Percentiles rank a stretch among this genome's conserved stretches.
These are phyloP conservation scores for Gymnothorax javanicus DNA, from an alignment of 2,797 vertebrate genomes.

Conservation along the genomic window DNA sequence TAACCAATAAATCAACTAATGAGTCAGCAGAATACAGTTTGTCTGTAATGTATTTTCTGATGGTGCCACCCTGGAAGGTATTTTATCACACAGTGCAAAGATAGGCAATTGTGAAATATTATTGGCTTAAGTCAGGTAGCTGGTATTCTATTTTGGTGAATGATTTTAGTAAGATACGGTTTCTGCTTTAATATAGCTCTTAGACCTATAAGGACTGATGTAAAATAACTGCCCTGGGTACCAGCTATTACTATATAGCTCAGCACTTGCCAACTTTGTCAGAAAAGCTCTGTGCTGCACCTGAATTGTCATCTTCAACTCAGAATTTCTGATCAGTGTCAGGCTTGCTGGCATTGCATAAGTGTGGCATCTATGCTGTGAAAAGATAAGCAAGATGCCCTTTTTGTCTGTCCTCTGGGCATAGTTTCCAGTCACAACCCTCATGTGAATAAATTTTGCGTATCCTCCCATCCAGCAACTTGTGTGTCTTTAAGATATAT, in stretches of 20 bases:
- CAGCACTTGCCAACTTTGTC: background rate
- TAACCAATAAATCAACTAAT: background rate
- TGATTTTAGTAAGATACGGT: background rate
- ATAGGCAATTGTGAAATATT: background rate
- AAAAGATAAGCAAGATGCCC: conserved; percentile 22
- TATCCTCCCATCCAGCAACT: too few relatives aligned
- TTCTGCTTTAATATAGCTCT: background rate
- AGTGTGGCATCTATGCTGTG: conserved; percentile 21
- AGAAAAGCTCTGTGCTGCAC: background rate
- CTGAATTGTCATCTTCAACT: conserved; percentile 24
- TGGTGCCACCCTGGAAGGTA: too few relatives aligned
- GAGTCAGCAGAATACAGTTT: background rate
- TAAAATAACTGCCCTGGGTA: background rate
- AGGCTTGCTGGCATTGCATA: background rate
- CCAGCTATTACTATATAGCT: background rate
- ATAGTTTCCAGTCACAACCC: too few relatives aligned
- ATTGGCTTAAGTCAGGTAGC: background rate
- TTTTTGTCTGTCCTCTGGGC: background rate
- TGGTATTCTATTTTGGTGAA: background rate
- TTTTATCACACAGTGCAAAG: background rate
- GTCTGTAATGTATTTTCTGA: too few relatives aligned
- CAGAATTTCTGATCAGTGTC: conserved; percentile 31
- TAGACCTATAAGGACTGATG: background rate
- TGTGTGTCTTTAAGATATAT: too few relatives aligned
- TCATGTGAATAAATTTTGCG: too few relatives aligned